These are phyloP conservation scores for Drosophila parabipectinata DNA, from an alignment of 1,140 invertebrate genomes.

Conservation along the genomic window DNA sequence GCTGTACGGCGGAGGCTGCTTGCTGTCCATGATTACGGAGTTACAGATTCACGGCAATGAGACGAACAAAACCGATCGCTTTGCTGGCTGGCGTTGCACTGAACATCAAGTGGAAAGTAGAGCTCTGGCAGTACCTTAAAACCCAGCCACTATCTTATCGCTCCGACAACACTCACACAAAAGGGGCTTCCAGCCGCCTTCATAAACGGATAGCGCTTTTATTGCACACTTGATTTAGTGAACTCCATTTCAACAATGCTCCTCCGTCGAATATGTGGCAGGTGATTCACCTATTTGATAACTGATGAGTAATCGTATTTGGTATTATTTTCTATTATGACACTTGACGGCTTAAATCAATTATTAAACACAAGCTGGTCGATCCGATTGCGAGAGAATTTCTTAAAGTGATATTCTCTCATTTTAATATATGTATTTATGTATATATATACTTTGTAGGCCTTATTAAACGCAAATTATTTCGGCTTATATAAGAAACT, in stretches of 20 bases:
- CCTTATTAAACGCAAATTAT: background rate
- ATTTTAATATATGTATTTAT: background rate
- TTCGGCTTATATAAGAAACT: conserved; percentile 5
- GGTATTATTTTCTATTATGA: background rate
- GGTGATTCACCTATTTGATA: conserved; percentile 31
- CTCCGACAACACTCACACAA: background rate
- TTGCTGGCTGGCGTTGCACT: conserved; percentile 43
- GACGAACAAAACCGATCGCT: conserved; percentile 29
- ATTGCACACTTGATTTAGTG: conserved; percentile 46
- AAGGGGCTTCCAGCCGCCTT: conserved; percentile 18
- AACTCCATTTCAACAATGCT: conserved; percentile 2
- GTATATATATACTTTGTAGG: background rate
- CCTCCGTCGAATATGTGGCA: background rate
- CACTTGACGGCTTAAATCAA: conserved; percentile 9
- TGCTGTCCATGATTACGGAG: conserved; percentile 59
- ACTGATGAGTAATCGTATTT: conserved; percentile 22
- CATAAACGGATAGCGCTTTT: conserved; percentile 28
- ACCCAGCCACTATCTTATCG: conserved; percentile 39
- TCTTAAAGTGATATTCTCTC: background rate
- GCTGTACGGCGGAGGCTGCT: conserved; percentile 85
- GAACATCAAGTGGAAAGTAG: conserved; percentile 8
- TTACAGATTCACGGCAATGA: background rate
- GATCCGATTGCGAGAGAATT: background rate
- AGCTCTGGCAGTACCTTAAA: conserved; percentile 14
- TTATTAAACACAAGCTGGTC: conserved; percentile 7